These are phyloP conservation scores for Palythoa grandis DNA, from an alignment of 92 coral and sea anemone genomes.

Conservation along the genomic window DNA sequence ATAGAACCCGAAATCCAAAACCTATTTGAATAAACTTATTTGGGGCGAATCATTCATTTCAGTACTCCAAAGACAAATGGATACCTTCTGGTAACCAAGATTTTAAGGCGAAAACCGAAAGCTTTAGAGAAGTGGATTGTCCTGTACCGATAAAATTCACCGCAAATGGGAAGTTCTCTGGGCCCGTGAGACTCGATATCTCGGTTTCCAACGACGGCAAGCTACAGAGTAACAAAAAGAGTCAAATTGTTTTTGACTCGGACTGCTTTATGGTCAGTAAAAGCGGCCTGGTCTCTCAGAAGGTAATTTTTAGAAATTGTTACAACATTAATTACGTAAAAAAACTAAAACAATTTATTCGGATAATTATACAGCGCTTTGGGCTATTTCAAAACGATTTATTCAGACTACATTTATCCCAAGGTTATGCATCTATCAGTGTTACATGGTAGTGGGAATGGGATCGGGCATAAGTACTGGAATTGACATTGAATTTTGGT, in stretches of 20 bases:
- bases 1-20: no score
- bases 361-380: no score
- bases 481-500: no score
- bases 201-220: slow-evolving; percentile 42
- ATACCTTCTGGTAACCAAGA: slow-evolving; percentile 17
- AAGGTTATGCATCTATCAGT: no score
- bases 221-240: slow-evolving; percentile 28
- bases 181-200: slow-evolving; percentile 36
- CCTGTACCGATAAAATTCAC: slow-evolving; percentile 2
- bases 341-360: no score
- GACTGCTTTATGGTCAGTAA: slow-evolving; percentile 3
- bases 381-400: no score
- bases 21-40: no score
- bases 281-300: slow-evolving; percentile 19
- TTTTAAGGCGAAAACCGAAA: slow-evolving; percentile 4
- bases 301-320: background rate
- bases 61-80: slow-evolving; percentile 33
- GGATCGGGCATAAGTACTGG: no score
- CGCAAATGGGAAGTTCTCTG: slow-evolving; percentile 30
- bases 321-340: no score
- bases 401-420: no score
- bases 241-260: slow-evolving; percentile 31
- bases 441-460: no score
- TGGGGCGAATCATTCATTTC: background rate
- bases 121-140: slow-evolving; percentile 34